Base-by-base conservation (phyloP, 2,888 invertebrate genomes). In the Gisinianus flammeolus region DNA sequence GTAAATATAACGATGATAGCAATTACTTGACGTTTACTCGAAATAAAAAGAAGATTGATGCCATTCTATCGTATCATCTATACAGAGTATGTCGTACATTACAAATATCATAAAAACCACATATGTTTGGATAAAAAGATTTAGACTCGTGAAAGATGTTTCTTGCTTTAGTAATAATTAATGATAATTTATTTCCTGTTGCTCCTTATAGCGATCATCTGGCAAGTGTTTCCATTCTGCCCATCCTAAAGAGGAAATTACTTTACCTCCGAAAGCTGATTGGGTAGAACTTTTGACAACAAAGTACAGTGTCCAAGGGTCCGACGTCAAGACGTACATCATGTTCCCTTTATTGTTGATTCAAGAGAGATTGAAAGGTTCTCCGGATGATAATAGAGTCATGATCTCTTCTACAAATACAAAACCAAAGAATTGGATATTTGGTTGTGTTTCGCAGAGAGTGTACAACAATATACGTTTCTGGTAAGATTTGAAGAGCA, bases 381-480 rank as follows among this genome's bases (percentile, higher is more conserved):
- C 89, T 81, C 88, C 89, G 0, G 89, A 89, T 80, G 89, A 90
- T 85, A 88, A 90, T 86, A 90, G 89, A 81, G 88, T 92, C 6
- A 91, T 92, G 0, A 89, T 94, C 1, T 91, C 93, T 85, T 89
- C 91, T 0, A 86, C 91, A 0, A 92, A 93, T 86, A 88, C 93
- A 19, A 91, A 91, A 69, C 89, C 90, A 30, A 90, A 89, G 66
- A 92, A 93, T 81, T 95, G 95, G 95, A 87, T 94, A 24, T 94
- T 91, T 85, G 93, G 91, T 22, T 95, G 94, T 85, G 89, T 90
- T 76, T 92, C 92, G 0, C 89, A 89, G 80, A 87, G 88, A 35
- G 87, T 90, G 0, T 56, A 58, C 28, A 78, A 82, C 19, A 64
- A 76, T 26, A 74, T 73, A 28, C 81, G 80, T 87, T 88, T 84